Percentiles rank a stretch among this genome's conserved stretches.
Conservation (phyloP, 2,888 invertebrate genomes). For the Drosophila neonasuta region DNA sequence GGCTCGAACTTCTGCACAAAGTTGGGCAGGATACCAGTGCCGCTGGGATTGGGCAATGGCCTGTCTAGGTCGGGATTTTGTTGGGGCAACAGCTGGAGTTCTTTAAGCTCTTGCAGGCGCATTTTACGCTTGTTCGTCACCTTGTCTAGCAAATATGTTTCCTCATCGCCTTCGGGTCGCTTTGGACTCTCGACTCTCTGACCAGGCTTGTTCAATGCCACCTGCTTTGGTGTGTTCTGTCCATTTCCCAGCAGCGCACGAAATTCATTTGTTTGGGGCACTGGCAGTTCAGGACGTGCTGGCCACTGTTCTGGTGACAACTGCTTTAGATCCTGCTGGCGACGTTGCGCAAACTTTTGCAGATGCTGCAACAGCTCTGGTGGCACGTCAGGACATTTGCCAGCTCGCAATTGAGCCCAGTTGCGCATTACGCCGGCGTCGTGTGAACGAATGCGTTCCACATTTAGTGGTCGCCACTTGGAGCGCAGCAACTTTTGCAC, state of each 20-base stretch:
- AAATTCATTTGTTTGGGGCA: conserved; percentile 75
- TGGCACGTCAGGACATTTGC: conserved; percentile 46
- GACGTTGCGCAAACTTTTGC: conserved; percentile 86
- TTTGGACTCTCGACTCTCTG: background rate
- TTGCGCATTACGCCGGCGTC: conserved; percentile 87
- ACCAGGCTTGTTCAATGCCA: background rate
- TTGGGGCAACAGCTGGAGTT: conserved; percentile 52
- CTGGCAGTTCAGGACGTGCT: conserved; percentile 63
- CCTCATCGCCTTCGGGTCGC: conserved; percentile 53
- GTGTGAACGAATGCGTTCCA: conserved; percentile 85
- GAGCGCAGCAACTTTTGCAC: conserved; percentile 85
- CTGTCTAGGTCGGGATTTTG: conserved; percentile 16
- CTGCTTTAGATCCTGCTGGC: conserved; percentile 80
- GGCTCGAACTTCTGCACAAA: conserved; percentile 70
- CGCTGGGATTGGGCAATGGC: conserved; percentile 57
- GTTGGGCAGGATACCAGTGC: conserved; percentile 58
- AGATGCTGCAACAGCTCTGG: conserved; percentile 84
- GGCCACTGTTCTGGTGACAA: conserved; percentile 51
- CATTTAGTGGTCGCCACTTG: conserved; percentile 86
- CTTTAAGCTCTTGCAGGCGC: conserved; percentile 74
- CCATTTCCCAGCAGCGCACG: conserved; percentile 71
- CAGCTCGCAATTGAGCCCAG: conserved; percentile 86
- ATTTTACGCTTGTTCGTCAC: conserved; percentile 72
- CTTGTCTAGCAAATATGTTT: conserved; percentile 76
- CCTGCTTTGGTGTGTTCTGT: conserved; percentile 32